phyloP scores from a whole-genome alignment of 2,113 vertebrate species.

The Craseonycteris thonglongyai region DNA sequence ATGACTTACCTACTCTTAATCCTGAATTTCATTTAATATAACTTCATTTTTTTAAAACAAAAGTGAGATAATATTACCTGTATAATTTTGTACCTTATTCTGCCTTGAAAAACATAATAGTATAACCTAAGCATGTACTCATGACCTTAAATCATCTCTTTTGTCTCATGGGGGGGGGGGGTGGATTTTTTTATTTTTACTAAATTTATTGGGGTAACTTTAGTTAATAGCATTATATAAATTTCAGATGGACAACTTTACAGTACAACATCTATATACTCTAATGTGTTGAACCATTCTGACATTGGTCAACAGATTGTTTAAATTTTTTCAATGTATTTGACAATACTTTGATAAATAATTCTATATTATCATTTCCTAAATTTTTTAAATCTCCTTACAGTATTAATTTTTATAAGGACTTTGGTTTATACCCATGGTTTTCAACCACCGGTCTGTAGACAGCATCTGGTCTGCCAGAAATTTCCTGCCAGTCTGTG shows the following conservation, averaged over 20 bases:
- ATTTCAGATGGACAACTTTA: neutral
- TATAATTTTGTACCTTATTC: neutral
- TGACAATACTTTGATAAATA: slow-evolving; percentile 1
- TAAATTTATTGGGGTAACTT: neutral
- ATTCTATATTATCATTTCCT: neutral
- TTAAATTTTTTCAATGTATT: neutral
- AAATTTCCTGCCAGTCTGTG: too few species aligned
- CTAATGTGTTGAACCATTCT: neutral
- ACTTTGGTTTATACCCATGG: neutral
- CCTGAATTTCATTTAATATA: neutral
- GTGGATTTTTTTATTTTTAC: neutral
- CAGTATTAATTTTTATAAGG: neutral
- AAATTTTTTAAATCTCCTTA: neutral
- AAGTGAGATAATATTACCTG: neutral
- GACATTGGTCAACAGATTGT: neutral
- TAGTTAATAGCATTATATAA: neutral
- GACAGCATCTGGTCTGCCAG: too few species aligned
- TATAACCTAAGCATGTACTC: neutral
- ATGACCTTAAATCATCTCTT: neutral
- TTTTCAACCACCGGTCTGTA: too few species aligned
- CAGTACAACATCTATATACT: neutral
- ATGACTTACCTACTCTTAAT: neutral
- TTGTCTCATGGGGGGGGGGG: neutral
- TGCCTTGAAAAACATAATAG: neutral
- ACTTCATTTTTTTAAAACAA: neutral